Base-by-base conservation (phyloP, 2,797 vertebrate species). In the Myotis planiceps region DNA sequence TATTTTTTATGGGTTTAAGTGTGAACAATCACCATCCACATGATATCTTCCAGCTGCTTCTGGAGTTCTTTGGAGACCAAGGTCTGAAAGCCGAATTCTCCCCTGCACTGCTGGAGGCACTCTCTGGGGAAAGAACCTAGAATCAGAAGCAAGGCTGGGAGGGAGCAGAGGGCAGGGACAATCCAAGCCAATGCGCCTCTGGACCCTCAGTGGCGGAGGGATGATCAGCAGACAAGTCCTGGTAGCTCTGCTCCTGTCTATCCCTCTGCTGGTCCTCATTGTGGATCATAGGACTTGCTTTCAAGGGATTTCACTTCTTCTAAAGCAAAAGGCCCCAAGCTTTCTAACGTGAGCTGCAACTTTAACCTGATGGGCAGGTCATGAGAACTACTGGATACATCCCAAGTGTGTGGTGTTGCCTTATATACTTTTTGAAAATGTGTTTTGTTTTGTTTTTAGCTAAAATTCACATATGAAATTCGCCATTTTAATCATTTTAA, bases 41-140 rank as follows among this genome's bases (percentile, higher is more conserved):
- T 92, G 92, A 97, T 87, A 88, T 85, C 69, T 94, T 95, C 72
- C 96, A 97, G 92, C 96, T 97, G 96, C 58, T 96, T 90, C 58
- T 15, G 55, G 58, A 85, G 27, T 21, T 87, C 42, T 88, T 76
- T 68, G 51, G 85, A 88, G 47, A 72, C 47, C n/a, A 42, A 78
- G 5, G 21, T 88, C 75, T 83, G 75, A 78, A 83, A 90, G 42
- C 63, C 84, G 34, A 21, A 29, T 6, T 42, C n/a, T 42, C 23
- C 25, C 5, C 58, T 78, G 60, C 9, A 7, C 37, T 74, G 19
- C 16, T 68, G 10, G 66, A 49, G 88, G 32, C 4, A 10, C 39
- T 58, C 37, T 76, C 25, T 76, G 60, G 69, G 4, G 68, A 10
- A 74, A 80, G 87, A 65, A 3, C 18, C n/a, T 55, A 37, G 51